A percentile compares a stretch with the other conserved stretches of the same genome.
Evolutionary conservation across 2,888 invertebrate species (phyloP).

Genomic region (Keiferia lycopersicella): DNA sequence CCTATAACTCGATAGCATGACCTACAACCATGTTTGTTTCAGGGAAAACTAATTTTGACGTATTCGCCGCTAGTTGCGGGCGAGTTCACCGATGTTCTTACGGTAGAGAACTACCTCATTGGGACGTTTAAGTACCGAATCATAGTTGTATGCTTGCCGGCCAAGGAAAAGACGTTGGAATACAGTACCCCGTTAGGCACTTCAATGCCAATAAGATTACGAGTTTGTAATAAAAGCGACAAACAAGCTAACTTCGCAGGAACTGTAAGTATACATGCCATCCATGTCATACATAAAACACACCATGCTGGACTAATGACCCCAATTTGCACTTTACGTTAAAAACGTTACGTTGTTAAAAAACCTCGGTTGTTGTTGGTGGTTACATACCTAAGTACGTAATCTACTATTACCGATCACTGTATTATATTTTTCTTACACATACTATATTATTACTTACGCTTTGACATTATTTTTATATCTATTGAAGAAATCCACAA

Average conservation of each 20-base stretch:
- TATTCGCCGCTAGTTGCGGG: slow-evolving; percentile 71
- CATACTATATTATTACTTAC: slow-evolving; percentile 30
- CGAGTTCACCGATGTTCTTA: slow-evolving; percentile 53
- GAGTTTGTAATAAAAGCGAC: slow-evolving; percentile 64
- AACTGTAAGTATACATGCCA: slow-evolving; percentile 55
- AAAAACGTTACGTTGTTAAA: too few species aligned
- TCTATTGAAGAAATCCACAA: slow-evolving; percentile 54
- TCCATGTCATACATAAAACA: neutral
- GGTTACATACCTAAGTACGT: too few species aligned
- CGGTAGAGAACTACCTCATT: slow-evolving; percentile 56
- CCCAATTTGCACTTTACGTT: too few species aligned
- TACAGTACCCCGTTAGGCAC: slow-evolving; percentile 57
- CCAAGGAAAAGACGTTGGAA: slow-evolving; percentile 64
- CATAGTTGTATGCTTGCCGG: slow-evolving; percentile 62
- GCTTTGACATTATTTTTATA: slow-evolving; percentile 56
- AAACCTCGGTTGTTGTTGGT: too few species aligned
- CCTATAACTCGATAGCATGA: too few species aligned
- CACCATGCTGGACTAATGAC: too few species aligned
- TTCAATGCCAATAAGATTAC: slow-evolving; percentile 57
- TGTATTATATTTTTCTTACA: too few species aligned
- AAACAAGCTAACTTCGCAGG: slow-evolving; percentile 53
- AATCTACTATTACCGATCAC: too few species aligned
- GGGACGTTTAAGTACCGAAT: slow-evolving; percentile 64
- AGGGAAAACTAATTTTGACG: slow-evolving; percentile 56
- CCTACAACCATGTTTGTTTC: slow-evolving; percentile 38